A percentile compares a stretch with the other conserved stretches of the same genome.
Evolutionary conservation across 2,888 invertebrate genomes (phyloP).

Genomic region (Stratiomys singularior): DNA sequence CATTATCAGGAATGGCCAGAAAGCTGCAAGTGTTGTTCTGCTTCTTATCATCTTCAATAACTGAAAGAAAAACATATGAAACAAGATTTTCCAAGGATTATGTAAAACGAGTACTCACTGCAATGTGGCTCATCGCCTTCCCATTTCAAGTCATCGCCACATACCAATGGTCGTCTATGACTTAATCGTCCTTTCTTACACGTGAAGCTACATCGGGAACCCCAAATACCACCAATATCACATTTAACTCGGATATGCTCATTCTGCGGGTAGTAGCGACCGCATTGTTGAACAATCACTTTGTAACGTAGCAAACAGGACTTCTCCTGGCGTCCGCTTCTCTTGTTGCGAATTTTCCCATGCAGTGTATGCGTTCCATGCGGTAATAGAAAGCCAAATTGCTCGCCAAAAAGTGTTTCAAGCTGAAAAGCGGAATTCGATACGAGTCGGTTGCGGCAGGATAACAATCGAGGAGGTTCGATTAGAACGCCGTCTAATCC

Average conservation of each 20-base stretch:
- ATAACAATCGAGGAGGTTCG: constrained; percentile 52
- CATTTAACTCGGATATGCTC: constrained; percentile 51
- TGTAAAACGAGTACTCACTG: constrained; percentile 34
- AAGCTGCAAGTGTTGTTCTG: constrained; percentile 49
- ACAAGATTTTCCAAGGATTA: background rate
- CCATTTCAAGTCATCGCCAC: constrained; percentile 54
- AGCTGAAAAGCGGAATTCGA: constrained; percentile 51
- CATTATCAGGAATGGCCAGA: constrained; percentile 52
- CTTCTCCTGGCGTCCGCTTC: constrained; percentile 49
- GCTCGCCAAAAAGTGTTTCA: constrained; percentile 53
- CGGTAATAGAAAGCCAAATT: constrained; percentile 53
- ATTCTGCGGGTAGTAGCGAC: constrained; percentile 50
- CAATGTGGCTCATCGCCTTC: constrained; percentile 53
- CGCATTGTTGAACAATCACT: constrained; percentile 54
- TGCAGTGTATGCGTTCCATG: constrained; percentile 53
- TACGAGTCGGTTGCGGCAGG: constrained; percentile 53
- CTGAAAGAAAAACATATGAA: constrained; percentile 3
- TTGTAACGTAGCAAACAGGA: constrained; percentile 53
- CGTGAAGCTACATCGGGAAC: constrained; percentile 53
- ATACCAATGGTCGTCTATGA: constrained; percentile 51
- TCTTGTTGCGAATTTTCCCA: constrained; percentile 52
- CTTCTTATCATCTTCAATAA: background rate
- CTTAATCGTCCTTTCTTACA: constrained; percentile 52
- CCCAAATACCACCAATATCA: constrained; percentile 53
- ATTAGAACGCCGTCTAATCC: constrained; percentile 53